These are phyloP conservation scores for Procapra przewalskii DNA, from an alignment of 2,113 vertebrate species.

Conservation along the genomic window DNA sequence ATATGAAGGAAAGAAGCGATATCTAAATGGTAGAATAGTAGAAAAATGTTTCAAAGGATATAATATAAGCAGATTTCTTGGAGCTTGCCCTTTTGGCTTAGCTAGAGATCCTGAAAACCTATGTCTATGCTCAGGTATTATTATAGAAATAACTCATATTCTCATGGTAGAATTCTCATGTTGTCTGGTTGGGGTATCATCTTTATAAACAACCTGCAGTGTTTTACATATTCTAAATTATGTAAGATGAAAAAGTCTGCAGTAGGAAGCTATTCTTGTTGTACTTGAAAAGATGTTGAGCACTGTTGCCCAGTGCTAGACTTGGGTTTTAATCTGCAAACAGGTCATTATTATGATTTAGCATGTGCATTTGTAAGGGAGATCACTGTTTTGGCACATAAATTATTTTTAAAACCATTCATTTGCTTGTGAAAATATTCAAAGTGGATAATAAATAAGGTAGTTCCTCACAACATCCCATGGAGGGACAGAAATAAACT, in stretches of 20 bases:
- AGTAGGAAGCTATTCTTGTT: not conserved
- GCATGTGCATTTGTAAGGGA: not conserved
- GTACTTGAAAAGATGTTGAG: not conserved
- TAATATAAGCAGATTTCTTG: not conserved
- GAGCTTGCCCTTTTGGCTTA: slow-evolving; percentile 4
- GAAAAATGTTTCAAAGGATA: not conserved
- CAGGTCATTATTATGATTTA: not conserved
- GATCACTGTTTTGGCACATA: not conserved
- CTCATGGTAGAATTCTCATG: not conserved
- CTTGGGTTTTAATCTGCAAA: slow-evolving; percentile 20
- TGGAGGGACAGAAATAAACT: not conserved
- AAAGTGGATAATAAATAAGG: not conserved
- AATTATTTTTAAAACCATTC: not conserved
- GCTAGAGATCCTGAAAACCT: not conserved
- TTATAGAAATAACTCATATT: not conserved
- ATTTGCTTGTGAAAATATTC: slow-evolving; percentile 31
- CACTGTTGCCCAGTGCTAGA: not conserved
- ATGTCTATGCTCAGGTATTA: not conserved
- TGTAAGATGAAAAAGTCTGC: not conserved
- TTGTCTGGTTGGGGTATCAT: not conserved
- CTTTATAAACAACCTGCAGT: not conserved
- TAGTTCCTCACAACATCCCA: not conserved
- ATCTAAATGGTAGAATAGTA: not conserved
- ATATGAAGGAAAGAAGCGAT: not conserved
- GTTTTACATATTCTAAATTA: slow-evolving; percentile 15